Conservation (phyloP, 2,797 vertebrate species). For the Sorex maritimensis region DNA sequence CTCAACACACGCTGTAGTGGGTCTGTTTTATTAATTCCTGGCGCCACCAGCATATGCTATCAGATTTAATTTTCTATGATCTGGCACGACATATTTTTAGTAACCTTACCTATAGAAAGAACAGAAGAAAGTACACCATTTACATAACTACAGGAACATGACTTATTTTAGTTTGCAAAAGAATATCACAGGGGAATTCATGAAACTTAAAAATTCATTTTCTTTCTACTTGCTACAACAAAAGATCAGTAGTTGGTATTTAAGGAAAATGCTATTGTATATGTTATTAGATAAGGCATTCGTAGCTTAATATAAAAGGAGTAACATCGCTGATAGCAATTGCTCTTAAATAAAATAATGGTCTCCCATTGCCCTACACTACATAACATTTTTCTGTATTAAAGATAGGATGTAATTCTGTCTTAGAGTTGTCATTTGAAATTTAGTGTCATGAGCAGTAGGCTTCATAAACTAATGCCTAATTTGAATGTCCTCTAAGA, state of each 20-base stretch:
- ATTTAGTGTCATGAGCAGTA: constrained; percentile 39
- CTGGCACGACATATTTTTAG: constrained; percentile 44
- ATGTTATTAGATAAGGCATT: constrained; percentile 51
- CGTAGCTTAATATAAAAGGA: constrained; percentile 54
- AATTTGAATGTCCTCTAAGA: constrained; percentile 77
- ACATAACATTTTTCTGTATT: constrained; percentile 39
- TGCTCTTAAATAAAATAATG: constrained; percentile 44
- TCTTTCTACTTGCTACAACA: constrained; percentile 66
- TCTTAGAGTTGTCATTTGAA: constrained; percentile 56
- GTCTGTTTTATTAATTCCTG: constrained; percentile 74
- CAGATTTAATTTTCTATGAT: constrained; percentile 48
- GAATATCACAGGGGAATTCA: constrained; percentile 59
- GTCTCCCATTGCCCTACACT: constrained; percentile 2
- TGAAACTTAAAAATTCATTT: constrained; percentile 75
- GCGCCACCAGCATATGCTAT: constrained; percentile 30
- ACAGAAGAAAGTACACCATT: constrained; percentile 39
- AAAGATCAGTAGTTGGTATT: constrained; percentile 51
- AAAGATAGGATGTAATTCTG: constrained; percentile 24
- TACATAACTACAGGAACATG: constrained; percentile 64
- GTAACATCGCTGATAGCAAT: constrained; percentile 8
- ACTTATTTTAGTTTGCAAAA: constrained; percentile 75
- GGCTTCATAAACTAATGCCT: constrained; percentile 71
- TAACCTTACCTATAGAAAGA: constrained; percentile 67
- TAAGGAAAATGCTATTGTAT: constrained; percentile 72
- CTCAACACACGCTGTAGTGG: constrained; percentile 15